Percentiles rank a stretch among this genome's conserved stretches.
Evolutionary conservation across 2,113 vertebrate species (phyloP).

Genomic region (Mesembrinibis cayennensis): DNA sequence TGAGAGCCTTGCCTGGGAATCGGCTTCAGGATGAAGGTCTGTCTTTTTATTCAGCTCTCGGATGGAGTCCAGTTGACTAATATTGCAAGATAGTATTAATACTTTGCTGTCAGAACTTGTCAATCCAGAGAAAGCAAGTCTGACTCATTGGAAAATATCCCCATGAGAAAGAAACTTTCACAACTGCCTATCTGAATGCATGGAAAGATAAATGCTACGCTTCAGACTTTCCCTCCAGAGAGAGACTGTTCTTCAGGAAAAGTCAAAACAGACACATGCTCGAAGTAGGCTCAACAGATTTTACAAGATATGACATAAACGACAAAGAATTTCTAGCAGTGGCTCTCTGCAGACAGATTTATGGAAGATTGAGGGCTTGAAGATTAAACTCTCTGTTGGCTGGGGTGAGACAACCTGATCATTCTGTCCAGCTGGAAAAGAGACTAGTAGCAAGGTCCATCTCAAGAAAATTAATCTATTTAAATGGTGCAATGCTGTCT

Average conservation of each 20-base stretch:
- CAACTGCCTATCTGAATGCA: neutral
- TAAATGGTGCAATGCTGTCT: slow-evolving; percentile 18
- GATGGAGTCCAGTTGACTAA: neutral
- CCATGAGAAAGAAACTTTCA: slow-evolving; percentile 39
- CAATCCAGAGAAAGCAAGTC: slow-evolving; percentile 26
- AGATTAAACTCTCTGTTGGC: slow-evolving; percentile 34
- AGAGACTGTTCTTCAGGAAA: slow-evolving; percentile 45
- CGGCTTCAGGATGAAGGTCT: neutral
- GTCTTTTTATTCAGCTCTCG: slow-evolving; percentile 22
- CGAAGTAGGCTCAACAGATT: slow-evolving; percentile 27
- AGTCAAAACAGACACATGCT: slow-evolving; percentile 49
- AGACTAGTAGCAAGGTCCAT: neutral
- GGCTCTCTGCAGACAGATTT: slow-evolving; percentile 59
- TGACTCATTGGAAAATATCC: slow-evolving; percentile 55
- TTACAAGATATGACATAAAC: slow-evolving; percentile 68
- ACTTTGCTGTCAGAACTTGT: slow-evolving; percentile 35
- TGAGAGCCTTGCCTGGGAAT: neutral
- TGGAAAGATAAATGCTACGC: neutral
- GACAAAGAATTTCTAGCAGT: slow-evolving; percentile 57
- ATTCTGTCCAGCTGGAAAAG: slow-evolving; percentile 55
- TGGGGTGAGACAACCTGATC: slow-evolving; percentile 31
- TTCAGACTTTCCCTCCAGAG: slow-evolving; percentile 47
- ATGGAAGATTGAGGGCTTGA: slow-evolving; percentile 19
- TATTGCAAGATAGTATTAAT: slow-evolving; percentile 21
- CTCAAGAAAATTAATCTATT: slow-evolving; percentile 46